Percentiles rank a stretch among this genome's conserved stretches.
Evolutionary conservation across 1,140 invertebrate species (phyloP).

Genomic region (Drosophila saltans): DNA sequence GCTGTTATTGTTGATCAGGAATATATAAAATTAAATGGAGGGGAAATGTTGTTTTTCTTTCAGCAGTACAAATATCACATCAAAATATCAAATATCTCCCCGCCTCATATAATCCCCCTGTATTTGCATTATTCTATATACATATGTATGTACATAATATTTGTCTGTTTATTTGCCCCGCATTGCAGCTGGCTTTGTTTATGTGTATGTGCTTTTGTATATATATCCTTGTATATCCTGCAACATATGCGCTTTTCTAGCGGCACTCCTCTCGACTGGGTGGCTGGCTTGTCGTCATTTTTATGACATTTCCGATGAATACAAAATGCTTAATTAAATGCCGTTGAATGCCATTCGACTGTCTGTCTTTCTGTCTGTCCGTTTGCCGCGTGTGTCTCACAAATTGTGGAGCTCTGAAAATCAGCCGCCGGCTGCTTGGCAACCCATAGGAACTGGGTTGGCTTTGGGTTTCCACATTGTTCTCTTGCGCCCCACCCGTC

Average conservation of each 20-base stretch:
- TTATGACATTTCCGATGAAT: conserved; percentile 82
- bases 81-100: neutral
- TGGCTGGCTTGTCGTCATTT: conserved; percentile 45
- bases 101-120: neutral
- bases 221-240: conserved; percentile 28
- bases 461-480: conserved; percentile 16
- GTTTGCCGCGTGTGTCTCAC: conserved; percentile 40
- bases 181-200: conserved; percentile 48
- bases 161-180: conserved; percentile 18
- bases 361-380: conserved; percentile 12
- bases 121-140: neutral
- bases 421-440: conserved; percentile 9
- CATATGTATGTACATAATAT: neutral
- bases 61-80: neutral
- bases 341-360: conserved; percentile 34
- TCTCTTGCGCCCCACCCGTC: no score
- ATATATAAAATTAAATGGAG: neutral
- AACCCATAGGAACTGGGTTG: conserved; percentile 11
- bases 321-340: conserved; percentile 81
- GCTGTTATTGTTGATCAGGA: neutral
- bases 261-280: neutral
- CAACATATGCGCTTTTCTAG: conserved; percentile 49
- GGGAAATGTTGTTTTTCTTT: neutral
- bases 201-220: conserved; percentile 17
- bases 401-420: conserved; percentile 55